A percentile compares a stretch with the other conserved stretches of the same genome.
Conservation (phyloP, 1,140 invertebrate species). For the Bombus waltoni region DNA sequence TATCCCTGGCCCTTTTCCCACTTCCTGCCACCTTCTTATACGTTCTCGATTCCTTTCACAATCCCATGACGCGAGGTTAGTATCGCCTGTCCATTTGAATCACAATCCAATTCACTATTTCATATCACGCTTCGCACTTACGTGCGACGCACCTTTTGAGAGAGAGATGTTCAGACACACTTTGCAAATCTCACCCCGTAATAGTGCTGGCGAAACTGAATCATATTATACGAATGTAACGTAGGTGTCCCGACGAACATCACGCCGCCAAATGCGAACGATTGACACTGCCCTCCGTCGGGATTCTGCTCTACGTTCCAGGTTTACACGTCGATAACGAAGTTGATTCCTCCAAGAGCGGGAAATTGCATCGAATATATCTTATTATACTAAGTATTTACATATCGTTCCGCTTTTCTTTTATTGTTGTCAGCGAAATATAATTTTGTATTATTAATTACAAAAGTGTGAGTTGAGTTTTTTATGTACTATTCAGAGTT, state of each 20-base stretch:
- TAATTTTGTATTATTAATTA: background rate
- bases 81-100: conserved; percentile 41
- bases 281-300: conserved; percentile 35
- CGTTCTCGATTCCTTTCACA: conserved; percentile 40
- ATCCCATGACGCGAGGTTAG: conserved; percentile 45
- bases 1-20: conserved; percentile 54
- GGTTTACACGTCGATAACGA: background rate
- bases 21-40: conserved; percentile 41
- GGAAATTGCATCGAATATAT: background rate
- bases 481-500: background rate
- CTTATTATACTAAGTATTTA: background rate
- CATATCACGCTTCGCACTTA: conserved; percentile 55
- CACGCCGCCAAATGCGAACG: conserved; percentile 19
- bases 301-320: background rate
- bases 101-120: conserved; percentile 34
- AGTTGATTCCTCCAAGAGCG: background rate
- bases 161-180: conserved; percentile 33
- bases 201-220: conserved; percentile 56
- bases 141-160: conserved; percentile 53
- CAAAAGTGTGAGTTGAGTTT: background rate
- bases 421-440: background rate
- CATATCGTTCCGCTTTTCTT: background rate
- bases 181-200: conserved; percentile 49
- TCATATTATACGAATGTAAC: conserved; percentile 41
- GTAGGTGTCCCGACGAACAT: conserved; percentile 24